phyloP scores from a whole-genome alignment of 2,797 vertebrate genomes.

The Sebastes iracundus region DNA sequence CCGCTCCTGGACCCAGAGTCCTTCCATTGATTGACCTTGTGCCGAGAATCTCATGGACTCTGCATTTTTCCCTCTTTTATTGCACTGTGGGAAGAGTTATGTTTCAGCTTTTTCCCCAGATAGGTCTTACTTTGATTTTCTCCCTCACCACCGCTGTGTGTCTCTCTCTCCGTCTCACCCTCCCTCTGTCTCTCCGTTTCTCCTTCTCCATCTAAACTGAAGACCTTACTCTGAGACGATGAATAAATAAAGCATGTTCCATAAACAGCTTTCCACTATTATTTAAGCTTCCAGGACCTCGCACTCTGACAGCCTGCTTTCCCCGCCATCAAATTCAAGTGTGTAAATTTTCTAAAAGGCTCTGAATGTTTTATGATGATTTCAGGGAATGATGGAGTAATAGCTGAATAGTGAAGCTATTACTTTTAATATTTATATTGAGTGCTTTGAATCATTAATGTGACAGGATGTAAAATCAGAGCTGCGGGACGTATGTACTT shows the following conservation, averaged over 20 bases:
- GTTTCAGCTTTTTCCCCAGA: constrained; percentile 88
- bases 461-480: constrained; percentile 99
- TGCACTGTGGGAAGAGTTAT: constrained; percentile 92
- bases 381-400: constrained; percentile 98
- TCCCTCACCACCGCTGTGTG: constrained; percentile 26
- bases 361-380: constrained; percentile 99
- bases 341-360: constrained; percentile 99
- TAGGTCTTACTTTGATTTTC: constrained; percentile 90
- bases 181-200: constrained; percentile 45
- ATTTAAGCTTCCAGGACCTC: constrained; percentile 92
- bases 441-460: constrained; percentile 99
- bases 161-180: constrained; percentile 53
- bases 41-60: constrained; percentile 90
- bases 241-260: constrained; percentile 99
- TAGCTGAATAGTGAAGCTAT: constrained; percentile 99
- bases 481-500: constrained; percentile 94
- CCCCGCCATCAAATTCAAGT: constrained; percentile 97
- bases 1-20: constrained; percentile 89
- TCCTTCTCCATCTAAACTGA: constrained; percentile 87
- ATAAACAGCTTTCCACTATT: constrained; percentile 99
- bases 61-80: constrained; percentile 75
- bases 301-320: constrained; percentile 90
- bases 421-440: constrained; percentile 99
- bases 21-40: constrained; percentile 98
- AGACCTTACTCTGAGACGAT: constrained; percentile 92